phyloP scores from a whole-genome alignment of 2,113 vertebrate genomes.

The Xerus inauris region DNA sequence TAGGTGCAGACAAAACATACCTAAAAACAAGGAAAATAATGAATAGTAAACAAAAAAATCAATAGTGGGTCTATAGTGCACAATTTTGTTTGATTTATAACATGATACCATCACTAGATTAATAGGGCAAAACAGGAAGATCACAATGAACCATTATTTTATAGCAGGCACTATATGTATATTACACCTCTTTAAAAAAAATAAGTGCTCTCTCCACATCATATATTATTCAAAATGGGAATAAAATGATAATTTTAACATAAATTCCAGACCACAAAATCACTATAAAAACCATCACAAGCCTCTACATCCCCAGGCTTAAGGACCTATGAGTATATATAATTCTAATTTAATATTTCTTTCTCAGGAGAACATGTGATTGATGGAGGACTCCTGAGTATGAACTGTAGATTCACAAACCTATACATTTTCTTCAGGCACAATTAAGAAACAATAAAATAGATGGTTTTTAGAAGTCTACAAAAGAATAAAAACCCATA shows the following conservation, averaged over 20 bases:
- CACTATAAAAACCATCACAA: conserved; percentile 17
- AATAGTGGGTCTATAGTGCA: too few species aligned
- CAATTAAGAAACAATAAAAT: neutral
- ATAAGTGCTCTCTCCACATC: too few species aligned
- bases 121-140: too few species aligned
- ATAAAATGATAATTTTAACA: neutral
- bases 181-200: too few species aligned
- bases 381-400: neutral
- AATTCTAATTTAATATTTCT: neutral
- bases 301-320: neutral
- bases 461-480: neutral
- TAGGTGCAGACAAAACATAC: neutral
- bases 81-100: too few species aligned
- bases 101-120: too few species aligned
- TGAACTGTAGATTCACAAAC: neutral
- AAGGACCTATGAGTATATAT: neutral
- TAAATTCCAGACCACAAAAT: neutral
- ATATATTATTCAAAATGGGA: too few species aligned
- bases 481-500: neutral
- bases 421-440: neutral
- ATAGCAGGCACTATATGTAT: too few species aligned
- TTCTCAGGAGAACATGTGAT: neutral
- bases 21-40: neutral
- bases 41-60: neutral
- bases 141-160: too few species aligned